A percentile compares a stretch with the other conserved stretches of the same genome.
phyloP scores from a whole-genome alignment of 2,113 vertebrate genomes.

The Pluvialis apricaria region DNA sequence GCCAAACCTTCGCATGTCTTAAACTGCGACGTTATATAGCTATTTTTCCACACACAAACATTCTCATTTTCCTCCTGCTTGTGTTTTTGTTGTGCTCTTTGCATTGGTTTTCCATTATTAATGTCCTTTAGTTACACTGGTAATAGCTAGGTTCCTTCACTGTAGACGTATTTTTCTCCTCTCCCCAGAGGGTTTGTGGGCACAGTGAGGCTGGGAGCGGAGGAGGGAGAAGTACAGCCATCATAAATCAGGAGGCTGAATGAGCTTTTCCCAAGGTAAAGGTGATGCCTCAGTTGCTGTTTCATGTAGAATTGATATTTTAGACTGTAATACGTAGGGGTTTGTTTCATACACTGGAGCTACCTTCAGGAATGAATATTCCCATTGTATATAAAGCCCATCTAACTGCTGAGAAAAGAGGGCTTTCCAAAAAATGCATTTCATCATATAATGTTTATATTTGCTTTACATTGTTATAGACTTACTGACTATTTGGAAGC shows the following conservation, averaged over 20 bases:
- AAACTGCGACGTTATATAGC: neutral
- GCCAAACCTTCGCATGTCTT: neutral
- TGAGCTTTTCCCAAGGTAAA: neutral
- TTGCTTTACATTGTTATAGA: neutral
- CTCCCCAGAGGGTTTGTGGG: neutral
- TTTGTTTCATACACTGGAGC: neutral
- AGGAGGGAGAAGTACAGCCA: neutral
- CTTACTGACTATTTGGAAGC: neutral
- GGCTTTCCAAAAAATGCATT: neutral
- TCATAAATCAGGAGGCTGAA: neutral
- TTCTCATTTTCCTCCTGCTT: neutral
- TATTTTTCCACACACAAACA: neutral
- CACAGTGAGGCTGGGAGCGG: rapidly evolving
- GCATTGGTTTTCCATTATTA: neutral
- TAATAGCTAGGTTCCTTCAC: neutral
- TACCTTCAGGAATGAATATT: neutral
- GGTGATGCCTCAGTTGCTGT: neutral
- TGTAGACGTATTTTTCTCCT: neutral
- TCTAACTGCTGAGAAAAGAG: neutral
- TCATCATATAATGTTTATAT: constrained; percentile 23
- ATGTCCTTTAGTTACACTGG: neutral
- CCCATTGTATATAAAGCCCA: neutral
- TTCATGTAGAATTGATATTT: neutral
- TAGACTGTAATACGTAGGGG: neutral
- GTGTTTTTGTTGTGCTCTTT: neutral